phyloP scores from a whole-genome alignment of 1,140 invertebrate genomes.

The Battus philenor region DNA sequence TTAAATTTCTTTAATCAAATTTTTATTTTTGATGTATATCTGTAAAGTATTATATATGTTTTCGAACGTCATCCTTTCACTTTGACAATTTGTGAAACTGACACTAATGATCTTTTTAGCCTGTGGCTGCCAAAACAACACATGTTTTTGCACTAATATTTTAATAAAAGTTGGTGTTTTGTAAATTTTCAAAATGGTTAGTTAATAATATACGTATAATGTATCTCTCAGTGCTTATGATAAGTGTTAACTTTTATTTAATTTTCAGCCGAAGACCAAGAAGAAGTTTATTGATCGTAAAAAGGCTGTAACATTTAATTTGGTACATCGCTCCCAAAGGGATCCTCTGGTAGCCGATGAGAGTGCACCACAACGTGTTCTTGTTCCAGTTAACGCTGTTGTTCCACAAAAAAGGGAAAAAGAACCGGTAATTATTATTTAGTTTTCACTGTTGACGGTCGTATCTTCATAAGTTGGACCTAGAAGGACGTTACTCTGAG shows the following conservation, averaged over 20 bases:
- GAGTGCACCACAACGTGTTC: conserved; percentile 89
- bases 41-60: conserved; percentile 19
- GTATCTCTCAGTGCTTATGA: neutral
- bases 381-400: conserved; percentile 79
- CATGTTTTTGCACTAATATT: conserved; percentile 44
- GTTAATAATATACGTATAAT: neutral
- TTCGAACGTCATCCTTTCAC: too few relatives aligned
- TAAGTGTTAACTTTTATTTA: neutral
- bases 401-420: conserved; percentile 52
- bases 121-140: conserved; percentile 44
- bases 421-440: conserved; percentile 44
- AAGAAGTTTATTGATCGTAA: conserved; percentile 96
- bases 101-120: conserved; percentile 12
- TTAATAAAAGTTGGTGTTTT: conserved; percentile 3
- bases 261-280: conserved; percentile 82
- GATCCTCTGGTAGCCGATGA: conserved; percentile 94
- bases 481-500: too few relatives aligned
- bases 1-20: too few relatives aligned
- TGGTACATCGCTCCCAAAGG: conserved; percentile 94
- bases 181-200: conserved; percentile 39
- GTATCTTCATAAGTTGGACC: too few relatives aligned
- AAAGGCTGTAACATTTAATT: conserved; percentile 91
- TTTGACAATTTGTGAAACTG: too few relatives aligned
- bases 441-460: too few relatives aligned
- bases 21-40: conserved; percentile 45